Percentiles rank a stretch among this genome's conserved stretches.
Evolutionary conservation across 2,113 vertebrate species (phyloP).

Genomic region (Corynorhinus townsendii): DNA sequence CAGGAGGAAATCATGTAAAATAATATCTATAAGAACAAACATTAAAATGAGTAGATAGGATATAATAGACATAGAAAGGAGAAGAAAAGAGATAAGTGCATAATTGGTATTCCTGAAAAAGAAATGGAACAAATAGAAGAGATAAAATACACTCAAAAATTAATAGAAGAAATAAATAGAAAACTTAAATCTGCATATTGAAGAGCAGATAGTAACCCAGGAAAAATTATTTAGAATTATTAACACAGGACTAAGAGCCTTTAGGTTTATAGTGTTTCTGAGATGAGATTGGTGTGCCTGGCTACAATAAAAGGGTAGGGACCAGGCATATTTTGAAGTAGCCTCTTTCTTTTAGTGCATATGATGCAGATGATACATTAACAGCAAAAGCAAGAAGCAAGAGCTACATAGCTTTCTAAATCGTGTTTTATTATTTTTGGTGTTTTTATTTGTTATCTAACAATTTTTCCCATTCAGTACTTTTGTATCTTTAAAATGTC

Average conservation of each 20-base stretch:
- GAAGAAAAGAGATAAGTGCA: not conserved
- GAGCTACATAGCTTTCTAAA: not conserved
- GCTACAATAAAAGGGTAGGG: not conserved
- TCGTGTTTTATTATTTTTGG: not conserved
- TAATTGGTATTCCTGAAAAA: not conserved
- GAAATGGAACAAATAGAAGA: not conserved
- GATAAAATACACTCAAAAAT: not conserved
- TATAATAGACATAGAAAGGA: not conserved
- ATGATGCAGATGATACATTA: too few species aligned
- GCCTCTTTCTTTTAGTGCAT: not conserved
- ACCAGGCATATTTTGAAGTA: not conserved
- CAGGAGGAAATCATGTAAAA: not conserved
- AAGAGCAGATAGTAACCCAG: not conserved
- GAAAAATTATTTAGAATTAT: not conserved
- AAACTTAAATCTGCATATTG: not conserved
- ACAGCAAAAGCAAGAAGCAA: not conserved
- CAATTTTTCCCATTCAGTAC: not conserved
- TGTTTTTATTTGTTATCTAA: not conserved
- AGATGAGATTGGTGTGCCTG: not conserved
- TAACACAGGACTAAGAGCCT: not conserved
- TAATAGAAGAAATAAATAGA: not conserved
- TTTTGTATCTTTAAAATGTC: slow-evolving; percentile 19
- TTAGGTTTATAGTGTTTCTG: not conserved
- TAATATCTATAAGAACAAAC: not conserved
- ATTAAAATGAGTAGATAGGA: too few species aligned